Percentiles rank a stretch among this genome's conserved stretches.
These are phyloP conservation scores for Oreocharis arfaki DNA, from an alignment of 2,113 vertebrate species.

Conservation along the genomic window DNA sequence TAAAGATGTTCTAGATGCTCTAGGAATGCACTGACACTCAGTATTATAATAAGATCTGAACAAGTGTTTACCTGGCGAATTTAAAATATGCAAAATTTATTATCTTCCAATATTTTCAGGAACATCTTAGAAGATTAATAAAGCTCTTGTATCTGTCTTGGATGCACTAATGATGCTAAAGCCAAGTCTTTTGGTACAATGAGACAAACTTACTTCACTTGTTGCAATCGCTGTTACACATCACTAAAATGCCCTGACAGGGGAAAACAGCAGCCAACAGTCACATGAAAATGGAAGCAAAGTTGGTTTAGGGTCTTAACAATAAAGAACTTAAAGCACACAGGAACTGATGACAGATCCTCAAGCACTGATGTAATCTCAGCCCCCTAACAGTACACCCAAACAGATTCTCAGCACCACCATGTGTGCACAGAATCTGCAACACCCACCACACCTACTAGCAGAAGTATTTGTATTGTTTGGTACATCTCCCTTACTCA, in stretches of 20 bases:
- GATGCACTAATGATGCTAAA: background rate
- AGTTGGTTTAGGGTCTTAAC: background rate
- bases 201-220: background rate
- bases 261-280: background rate
- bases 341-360: background rate
- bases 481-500: background rate
- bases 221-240: background rate
- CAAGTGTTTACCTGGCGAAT: background rate
- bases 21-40: background rate
- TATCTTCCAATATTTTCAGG: background rate
- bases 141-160: background rate
- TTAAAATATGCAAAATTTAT: background rate
- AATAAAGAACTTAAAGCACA: background rate
- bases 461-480: background rate
- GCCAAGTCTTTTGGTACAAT: background rate
- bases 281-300: background rate
- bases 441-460: background rate
- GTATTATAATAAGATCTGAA: background rate
- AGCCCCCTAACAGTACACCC: background rate
- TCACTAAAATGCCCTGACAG: background rate
- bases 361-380: rapidly evolving
- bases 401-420: background rate
- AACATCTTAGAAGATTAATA: background rate
- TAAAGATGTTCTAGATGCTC: background rate
- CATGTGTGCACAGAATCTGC: background rate